Base-by-base conservation (phyloP, 2,113 vertebrate genomes). In the Scartelaos histophorus region DNA sequence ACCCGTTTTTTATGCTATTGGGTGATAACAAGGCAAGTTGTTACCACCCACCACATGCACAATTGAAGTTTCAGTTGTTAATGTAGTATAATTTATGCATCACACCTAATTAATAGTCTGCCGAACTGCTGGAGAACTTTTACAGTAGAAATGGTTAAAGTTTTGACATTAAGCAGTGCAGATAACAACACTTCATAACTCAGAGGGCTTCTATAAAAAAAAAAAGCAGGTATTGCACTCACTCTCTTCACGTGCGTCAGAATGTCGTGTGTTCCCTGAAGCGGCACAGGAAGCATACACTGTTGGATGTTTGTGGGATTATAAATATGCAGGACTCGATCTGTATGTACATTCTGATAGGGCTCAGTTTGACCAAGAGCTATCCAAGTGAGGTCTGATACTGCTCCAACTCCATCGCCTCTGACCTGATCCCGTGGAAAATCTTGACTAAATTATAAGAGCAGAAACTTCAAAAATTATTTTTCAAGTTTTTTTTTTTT, bases 381-480 rank as follows among this genome's bases (percentile, higher is more conserved):
- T 76, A 70, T 3, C 19, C 64, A 73, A 88, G 72, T 78, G 69
- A 75, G 64, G 79, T 75, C 66, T 80, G 61, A 76, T 62, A 82
- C 35, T 49, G 67, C 61, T 76, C 80, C 76, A 78, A 73, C 67
- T 83, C 87, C 85, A 88, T 91, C 83, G 74, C 58, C 13, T 11
- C 58, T 74, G 78, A 87, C 70, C 72, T 77, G 71, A 57, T 80
- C 49, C 69, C 13, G 1, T 62, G 76, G 73, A 35, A 16, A 72
- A 66, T 64, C 19, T 64, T 19, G 57, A 24, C 53, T 21, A 54
- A 54, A 54, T 34, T 35, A 60, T 16, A 22, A 24, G 56, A 61
- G 7, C 29, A 60, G 57, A 7, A 16, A 61, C 24, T 61, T 61
- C 13, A 29, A 16, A 25, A 24, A 29, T 29, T 2, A 29, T 29